Evolutionary conservation across 2,888 invertebrate species (phyloP).

Genomic region (Pristionchus exspectatus): DNA sequence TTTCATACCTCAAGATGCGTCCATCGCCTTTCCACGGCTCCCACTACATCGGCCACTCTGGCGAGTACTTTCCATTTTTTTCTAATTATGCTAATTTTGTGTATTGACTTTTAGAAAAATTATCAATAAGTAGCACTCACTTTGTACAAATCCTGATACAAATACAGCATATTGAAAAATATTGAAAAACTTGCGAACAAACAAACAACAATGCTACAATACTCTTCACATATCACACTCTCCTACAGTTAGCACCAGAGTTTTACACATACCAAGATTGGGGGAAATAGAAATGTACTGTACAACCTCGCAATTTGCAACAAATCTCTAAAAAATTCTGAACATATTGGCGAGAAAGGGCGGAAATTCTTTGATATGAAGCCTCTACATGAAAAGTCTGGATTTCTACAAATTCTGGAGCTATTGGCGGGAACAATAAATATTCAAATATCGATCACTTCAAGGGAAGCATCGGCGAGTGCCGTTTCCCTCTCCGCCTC

Average conservation of each 20-base stretch:
- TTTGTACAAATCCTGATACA: slow-evolving; percentile 4
- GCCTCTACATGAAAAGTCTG: slow-evolving; percentile 4
- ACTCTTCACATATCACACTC: slow-evolving; percentile 3
- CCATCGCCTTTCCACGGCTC: too few species aligned
- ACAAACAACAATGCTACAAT: not conserved
- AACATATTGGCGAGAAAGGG: not conserved
- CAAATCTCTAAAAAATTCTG: not conserved
- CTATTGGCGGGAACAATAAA: not conserved
- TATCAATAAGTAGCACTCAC: slow-evolving; percentile 18
- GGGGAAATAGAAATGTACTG: not conserved
- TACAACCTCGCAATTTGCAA: not conserved
- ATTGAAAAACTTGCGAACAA: not conserved
- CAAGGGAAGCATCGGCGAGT: slow-evolving; percentile 39
- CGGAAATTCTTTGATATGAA: not conserved
- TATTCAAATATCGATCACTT: slow-evolving; percentile 34
- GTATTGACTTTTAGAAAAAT: not conserved
- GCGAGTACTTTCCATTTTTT: too few species aligned
- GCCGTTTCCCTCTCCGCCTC: slow-evolving; percentile 50
- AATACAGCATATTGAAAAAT: not conserved
- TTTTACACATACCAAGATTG: slow-evolving; percentile 2
- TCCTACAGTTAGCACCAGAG: slow-evolving; percentile 20
- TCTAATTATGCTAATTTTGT: too few species aligned
- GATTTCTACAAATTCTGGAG: not conserved
- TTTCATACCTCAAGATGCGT: too few species aligned
- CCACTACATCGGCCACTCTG: too few species aligned